Percentiles rank a stretch among this genome's conserved stretches.
These are phyloP conservation scores for Astyanax mexicanus DNA, from an alignment of 2,797 vertebrate genomes.

Conservation along the genomic window DNA sequence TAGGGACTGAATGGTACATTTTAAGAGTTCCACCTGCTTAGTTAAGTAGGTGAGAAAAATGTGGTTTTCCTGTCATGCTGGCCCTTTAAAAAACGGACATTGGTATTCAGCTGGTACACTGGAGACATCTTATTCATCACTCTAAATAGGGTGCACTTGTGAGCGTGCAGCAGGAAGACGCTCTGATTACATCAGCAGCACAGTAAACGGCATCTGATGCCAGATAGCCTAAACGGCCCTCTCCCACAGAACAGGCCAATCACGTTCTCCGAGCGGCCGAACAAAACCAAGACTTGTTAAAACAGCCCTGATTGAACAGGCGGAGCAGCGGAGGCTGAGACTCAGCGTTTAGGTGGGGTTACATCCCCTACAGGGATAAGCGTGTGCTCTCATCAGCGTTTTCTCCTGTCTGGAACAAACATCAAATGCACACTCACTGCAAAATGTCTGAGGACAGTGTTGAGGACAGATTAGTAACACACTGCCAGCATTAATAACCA, in stretches of 20 bases:
- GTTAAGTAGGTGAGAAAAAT: neutral
- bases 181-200: constrained; percentile 23
- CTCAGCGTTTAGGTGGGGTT: neutral
- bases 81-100: neutral
- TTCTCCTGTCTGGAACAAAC: neutral
- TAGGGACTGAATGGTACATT: too few species aligned
- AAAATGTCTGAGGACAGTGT: neutral
- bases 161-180: constrained; percentile 11
- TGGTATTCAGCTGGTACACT: neutral
- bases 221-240: constrained; percentile 8
- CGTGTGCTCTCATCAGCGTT: neutral
- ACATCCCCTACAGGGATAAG: neutral
- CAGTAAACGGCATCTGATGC: constrained; percentile 22
- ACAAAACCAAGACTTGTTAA: constrained; percentile 4
- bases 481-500: neutral
- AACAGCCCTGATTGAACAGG: neutral
- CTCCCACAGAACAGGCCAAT: constrained; percentile 19
- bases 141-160: constrained; percentile 21
- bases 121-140: neutral
- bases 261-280: neutral
- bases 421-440: constrained; percentile 6
- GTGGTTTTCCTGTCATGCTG: neutral
- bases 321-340: neutral
- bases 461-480: constrained; percentile 22
- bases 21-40: too few species aligned